phyloP scores from a whole-genome alignment of 2,113 vertebrate species.

The Gadus macrocephalus region DNA sequence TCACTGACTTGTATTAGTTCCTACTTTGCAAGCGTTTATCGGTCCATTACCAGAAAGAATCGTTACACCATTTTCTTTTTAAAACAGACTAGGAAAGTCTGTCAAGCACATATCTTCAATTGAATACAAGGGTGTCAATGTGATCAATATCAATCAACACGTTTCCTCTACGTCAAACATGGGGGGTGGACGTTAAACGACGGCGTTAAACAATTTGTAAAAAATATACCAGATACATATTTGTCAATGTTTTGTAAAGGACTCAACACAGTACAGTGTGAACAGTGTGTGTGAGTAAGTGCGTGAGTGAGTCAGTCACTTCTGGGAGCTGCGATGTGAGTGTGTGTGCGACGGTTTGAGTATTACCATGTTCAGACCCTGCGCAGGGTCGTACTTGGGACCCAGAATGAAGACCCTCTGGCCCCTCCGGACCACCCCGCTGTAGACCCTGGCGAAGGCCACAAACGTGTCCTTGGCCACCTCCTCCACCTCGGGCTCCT shows the following conservation, averaged over 20 bases:
- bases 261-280: too few relatives aligned
- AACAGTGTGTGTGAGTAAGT: slow-evolving; percentile 1
- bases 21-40: not conserved
- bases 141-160: not conserved
- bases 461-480: slow-evolving; percentile 79
- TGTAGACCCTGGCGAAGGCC: slow-evolving; percentile 93
- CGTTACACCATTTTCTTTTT: too few relatives aligned
- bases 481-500: slow-evolving; percentile 62
- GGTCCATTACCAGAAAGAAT: not conserved
- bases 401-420: slow-evolving; percentile 87
- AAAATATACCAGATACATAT: too few relatives aligned
- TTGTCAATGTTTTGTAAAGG: too few relatives aligned
- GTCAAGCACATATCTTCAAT: too few relatives aligned
- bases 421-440: slow-evolving; percentile 79
- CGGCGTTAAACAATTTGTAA: too few relatives aligned
- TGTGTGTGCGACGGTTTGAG: not conserved
- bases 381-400: slow-evolving; percentile 89
- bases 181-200: too few relatives aligned
- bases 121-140: not conserved
- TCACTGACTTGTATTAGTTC: not conserved
- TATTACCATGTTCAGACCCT: slow-evolving; percentile 62
- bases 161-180: not conserved
- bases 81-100: too few relatives aligned
- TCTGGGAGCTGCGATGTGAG: too few relatives aligned
- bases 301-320: not conserved